Evolutionary conservation across 30 jellyfish, hydroid and myxozoan genomes (phyloP), one percentile per base, ranked within the genome.

Genomic region (Rhopilema esculentum): DNA sequence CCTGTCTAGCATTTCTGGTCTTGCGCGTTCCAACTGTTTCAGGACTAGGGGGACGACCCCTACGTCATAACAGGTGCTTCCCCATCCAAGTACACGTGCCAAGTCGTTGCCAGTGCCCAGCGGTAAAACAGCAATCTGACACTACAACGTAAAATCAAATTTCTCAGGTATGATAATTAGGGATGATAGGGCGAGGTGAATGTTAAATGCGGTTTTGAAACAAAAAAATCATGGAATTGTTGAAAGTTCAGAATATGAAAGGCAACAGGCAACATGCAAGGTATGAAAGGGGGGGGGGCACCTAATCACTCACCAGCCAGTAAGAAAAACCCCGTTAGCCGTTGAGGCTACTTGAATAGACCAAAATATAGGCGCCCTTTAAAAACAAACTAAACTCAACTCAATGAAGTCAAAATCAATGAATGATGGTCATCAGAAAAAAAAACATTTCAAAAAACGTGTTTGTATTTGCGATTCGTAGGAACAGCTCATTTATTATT

Each of bases 31-130:
- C 64, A 95, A 70, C 66, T 95, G 99, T 53, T 95, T 96, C 63
- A 95, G 88, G 0, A 90, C 97, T 16, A 88, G 68, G 17, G 99
- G 99, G 53, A 95, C 91, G 52, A 95, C 97, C 49, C 97, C 92
- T 0, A 95, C 97, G 65, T 95, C 99, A 74, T 95, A 95, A 48
- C 99, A 95, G 73, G 99, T 83, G 90, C 97, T 95, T n/a, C 99
- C 99, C 99, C 99, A 95, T 50, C 99, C 99, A 1, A 95, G 89
- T 19, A 95, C 97, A 74, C 99, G 99, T 1, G 99, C 99, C 48
- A 95, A 26, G 57, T 95, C 99, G 84, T 95, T 95, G 1, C 99
- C 99, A 53, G 99, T 95, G 69, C 99, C 99, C 82, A 95, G 72
- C 17, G 99, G 99, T 7, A 95, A 84, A 26, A 95, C 99, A n/a